phyloP scores from a whole-genome alignment of 2,888 invertebrate species.

The Lymantria monacha region DNA sequence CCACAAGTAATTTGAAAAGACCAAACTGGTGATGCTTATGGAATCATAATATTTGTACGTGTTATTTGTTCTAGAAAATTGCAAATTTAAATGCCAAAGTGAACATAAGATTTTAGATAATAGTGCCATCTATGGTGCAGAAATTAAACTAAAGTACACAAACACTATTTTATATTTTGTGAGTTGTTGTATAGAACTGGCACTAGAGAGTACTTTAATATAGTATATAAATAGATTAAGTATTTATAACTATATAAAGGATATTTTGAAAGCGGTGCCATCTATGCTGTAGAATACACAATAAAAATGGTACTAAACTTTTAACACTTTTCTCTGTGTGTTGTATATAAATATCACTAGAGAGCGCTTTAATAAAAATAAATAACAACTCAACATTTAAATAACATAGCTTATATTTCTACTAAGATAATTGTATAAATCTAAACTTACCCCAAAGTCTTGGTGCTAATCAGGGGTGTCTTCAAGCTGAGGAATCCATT shows the following conservation, averaged over 20 bases:
- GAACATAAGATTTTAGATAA: too few relatives aligned
- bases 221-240: not conserved
- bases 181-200: too few relatives aligned
- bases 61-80: too few relatives aligned
- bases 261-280: not conserved
- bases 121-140: too few relatives aligned
- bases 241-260: not conserved
- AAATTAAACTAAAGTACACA: too few relatives aligned
- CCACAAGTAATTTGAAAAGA: too few relatives aligned
- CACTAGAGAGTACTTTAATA: too few relatives aligned
- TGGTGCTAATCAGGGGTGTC: conserved; percentile 88
- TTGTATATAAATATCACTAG: not conserved
- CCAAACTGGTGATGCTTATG: too few relatives aligned
- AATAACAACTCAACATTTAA: not conserved
- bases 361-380: not conserved
- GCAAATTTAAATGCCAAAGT: too few relatives aligned
- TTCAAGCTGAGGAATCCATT: conserved; percentile 87
- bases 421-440: not conserved
- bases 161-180: too few relatives aligned
- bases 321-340: not conserved
- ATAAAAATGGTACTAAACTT: not conserved
- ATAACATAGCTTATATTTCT: too few relatives aligned
- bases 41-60: too few relatives aligned
- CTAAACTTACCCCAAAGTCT: conserved; percentile 87
- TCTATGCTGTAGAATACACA: not conserved